Percentiles rank a stretch among this genome's conserved stretches.
phyloP scores from a whole-genome alignment of 2,888 invertebrate genomes.

The Zygogramma bicolorata region DNA sequence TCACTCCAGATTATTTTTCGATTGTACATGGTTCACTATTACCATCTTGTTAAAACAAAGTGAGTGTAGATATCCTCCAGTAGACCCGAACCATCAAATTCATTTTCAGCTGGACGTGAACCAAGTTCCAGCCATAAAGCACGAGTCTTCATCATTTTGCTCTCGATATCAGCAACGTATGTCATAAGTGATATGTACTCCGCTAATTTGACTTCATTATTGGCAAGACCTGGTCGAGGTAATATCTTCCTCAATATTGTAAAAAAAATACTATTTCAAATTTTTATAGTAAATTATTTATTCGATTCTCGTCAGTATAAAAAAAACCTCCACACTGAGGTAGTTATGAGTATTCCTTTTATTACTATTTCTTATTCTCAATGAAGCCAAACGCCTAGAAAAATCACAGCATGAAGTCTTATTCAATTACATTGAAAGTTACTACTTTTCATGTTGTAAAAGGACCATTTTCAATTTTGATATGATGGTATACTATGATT shows the following conservation, averaged over 20 bases:
- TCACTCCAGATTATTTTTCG: conserved; percentile 66
- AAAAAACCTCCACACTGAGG: no score
- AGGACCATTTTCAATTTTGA: no score
- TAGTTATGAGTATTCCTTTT: no score
- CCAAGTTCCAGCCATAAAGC: conserved; percentile 76
- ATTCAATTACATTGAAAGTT: no score
- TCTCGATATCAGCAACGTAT: conserved; percentile 82
- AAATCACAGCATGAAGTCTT: no score
- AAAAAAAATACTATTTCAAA: no score
- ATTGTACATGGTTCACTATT: conserved; percentile 81
- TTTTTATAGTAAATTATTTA: no score
- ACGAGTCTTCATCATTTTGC: conserved; percentile 76
- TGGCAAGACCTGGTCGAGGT: conserved; percentile 78
- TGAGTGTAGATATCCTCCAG: conserved; percentile 62
- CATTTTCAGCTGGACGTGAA: conserved; percentile 69
- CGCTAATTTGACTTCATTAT: conserved; percentile 80
- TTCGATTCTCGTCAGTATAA: no score
- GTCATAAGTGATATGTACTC: conserved; percentile 85
- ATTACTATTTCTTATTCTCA: no score
- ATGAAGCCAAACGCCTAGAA: no score
- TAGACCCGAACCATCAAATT: background rate
- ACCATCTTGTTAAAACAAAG: conserved; percentile 80
- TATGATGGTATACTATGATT: no score
- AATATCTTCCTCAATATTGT: background rate
- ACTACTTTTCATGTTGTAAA: no score